Base-by-base conservation (phyloP, 2,888 invertebrate species). In the Drosophila incognita region DNA sequence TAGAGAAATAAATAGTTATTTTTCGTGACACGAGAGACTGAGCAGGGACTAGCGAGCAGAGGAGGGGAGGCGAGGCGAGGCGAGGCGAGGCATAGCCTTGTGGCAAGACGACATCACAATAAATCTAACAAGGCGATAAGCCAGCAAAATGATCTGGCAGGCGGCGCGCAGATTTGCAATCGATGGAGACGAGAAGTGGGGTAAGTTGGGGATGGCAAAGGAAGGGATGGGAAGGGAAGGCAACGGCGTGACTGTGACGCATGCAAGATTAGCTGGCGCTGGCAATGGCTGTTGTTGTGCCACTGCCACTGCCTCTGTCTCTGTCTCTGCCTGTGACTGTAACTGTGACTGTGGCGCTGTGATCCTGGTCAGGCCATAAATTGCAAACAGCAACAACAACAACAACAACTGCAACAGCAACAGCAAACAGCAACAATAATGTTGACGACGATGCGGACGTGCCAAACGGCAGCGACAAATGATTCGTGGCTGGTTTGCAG, bases 351-450 rank as follows among this genome's bases (percentile, higher is more conserved):
- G 65, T 86, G 82, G 82, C 87, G 85, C 85, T 86, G 84, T 86
- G 87, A 84, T 84, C 83, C 83, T 84, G 88, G 85, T 72, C 86
- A 79, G 80, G 80, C 85, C 90, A 90, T 90, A 86, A 90, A 86
- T 85, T 77, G 89, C 85, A 84, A 72, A 49, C 61, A 38, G 4
- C 59, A 36, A 31, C 31, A 64, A 1, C 49, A 56, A 1, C 49
- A 56, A 8, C 49, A 51, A 21, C 64, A 58, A 36, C 53, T 24
- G 53, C 74, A 74, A 68, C 65, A 73, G 56, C 74, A 74, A 68
- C 67, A 80, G 59, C 51, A 38, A n/a, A 21, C 69, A 40, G 8
- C 56, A 66, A 18, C 48, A 57, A 51, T 60, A 70, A 59, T 51
- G 76, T 56, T 70, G 80, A 71, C 81, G 78, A 69, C 79, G 79